Percentiles rank a stretch among this genome's conserved stretches.
These are phyloP conservation scores for Lampropteryx suffumata DNA, from an alignment of 2,888 invertebrate species.

Conservation along the genomic window DNA sequence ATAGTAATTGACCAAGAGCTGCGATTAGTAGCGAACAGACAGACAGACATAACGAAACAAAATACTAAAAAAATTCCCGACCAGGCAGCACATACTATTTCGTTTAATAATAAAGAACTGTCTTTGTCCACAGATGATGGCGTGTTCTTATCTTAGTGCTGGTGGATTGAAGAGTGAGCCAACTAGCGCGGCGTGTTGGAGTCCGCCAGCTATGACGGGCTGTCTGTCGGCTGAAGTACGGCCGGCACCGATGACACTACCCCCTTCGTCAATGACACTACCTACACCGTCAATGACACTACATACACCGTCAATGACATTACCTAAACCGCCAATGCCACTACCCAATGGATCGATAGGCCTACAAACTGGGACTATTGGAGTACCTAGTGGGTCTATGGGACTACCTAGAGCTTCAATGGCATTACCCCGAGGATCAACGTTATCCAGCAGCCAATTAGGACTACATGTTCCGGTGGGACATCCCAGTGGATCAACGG, in stretches of 20 bases:
- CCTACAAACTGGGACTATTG: slow-evolving; percentile 1
- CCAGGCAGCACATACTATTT: too few species aligned
- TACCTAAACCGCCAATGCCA: slow-evolving; percentile 6
- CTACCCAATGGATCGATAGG: slow-evolving; percentile 7
- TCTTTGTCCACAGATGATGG: slow-evolving; percentile 76
- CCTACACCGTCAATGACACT: slow-evolving; percentile 26
- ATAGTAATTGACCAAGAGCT: too few species aligned
- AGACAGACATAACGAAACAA: too few species aligned
- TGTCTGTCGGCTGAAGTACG: slow-evolving; percentile 5
- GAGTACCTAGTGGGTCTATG: neutral
- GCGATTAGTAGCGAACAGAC: too few species aligned
- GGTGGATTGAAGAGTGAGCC: slow-evolving; percentile 57
- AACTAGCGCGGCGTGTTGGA: slow-evolving; percentile 65
- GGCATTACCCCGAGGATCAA: slow-evolving; percentile 2
- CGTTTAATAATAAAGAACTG: neutral
- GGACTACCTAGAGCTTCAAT: slow-evolving; percentile 7
- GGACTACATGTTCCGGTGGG: neutral
- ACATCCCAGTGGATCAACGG: neutral
- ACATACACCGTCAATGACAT: slow-evolving; percentile 25
- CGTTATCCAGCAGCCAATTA: neutral
- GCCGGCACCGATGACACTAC: slow-evolving; percentile 34
- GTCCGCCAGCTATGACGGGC: slow-evolving; percentile 53
- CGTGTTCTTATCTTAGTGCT: slow-evolving; percentile 77
- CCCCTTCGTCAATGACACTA: slow-evolving; percentile 23
- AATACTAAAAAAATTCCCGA: too few species aligned